phyloP scores from a whole-genome alignment of 2,797 vertebrate species.

The Gymnothorax reevesii region DNA sequence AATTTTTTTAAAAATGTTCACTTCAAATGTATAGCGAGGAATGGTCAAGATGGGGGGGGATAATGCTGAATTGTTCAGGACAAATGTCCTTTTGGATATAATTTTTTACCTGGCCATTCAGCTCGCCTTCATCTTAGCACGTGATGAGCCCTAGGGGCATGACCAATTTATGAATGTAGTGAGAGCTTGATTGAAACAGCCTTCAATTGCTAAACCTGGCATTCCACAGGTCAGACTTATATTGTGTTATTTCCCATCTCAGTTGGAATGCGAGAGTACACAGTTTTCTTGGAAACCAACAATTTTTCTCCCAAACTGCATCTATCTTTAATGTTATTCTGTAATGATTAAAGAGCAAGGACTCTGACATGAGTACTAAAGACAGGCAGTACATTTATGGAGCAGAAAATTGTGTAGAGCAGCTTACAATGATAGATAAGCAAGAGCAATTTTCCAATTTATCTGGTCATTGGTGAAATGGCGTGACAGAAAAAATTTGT shows the following conservation, averaged over 20 bases:
- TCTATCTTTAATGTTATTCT: not conserved
- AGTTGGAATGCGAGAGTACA: not conserved
- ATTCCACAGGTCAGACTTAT: not conserved
- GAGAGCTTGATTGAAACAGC: not conserved
- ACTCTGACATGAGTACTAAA: not conserved
- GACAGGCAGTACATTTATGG: not conserved
- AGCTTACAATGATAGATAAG: not conserved
- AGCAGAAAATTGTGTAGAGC: not conserved
- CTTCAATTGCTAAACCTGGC: not conserved
- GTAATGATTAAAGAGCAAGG: not conserved
- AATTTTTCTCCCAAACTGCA: not conserved
- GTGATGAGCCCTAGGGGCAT: not conserved
- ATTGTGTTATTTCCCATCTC: not conserved
- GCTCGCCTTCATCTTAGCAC: not conserved
- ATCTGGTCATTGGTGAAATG: not conserved
- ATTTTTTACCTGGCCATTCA: not conserved
- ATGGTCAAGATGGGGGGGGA: no score
- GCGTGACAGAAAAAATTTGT: not conserved
- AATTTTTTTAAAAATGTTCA: no score
- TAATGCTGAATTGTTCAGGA: no score
- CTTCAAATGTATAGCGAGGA: no score
- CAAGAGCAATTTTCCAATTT: not conserved
- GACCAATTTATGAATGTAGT: not conserved
- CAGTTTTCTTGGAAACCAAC: not conserved
- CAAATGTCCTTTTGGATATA: no score